Base-by-base conservation (phyloP, 2,888 invertebrate genomes). In the Epistrophella euchroma region DNA sequence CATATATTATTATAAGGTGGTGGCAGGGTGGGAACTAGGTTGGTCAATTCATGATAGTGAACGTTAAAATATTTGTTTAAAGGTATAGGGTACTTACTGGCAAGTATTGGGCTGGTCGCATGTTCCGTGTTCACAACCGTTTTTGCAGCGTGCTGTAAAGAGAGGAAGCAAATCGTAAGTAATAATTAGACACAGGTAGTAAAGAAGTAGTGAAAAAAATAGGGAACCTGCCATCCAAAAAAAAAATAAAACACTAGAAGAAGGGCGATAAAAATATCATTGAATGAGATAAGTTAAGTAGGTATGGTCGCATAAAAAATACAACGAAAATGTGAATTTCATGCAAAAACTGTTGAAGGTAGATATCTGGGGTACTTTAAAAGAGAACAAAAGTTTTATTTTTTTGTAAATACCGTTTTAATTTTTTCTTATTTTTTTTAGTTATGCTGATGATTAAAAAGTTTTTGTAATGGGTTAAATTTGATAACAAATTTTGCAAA, bases 101-200 rank as follows among this genome's bases (percentile, higher is more conserved):
- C 99, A 99, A 94, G 98, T 97, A 94, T 97, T 96, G 91, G 99
- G 98, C 92, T 95, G 95, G 91, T 94, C 95, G 94, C 98, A 99
- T 94, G 96, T 96, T 91, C 98, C 98, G 93, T 98, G 97, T 92
- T 97, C 96, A 94, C 99, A 99, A 93, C 98, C 98, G 91, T 97
- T 96, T 93, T 96, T 94, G 94, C 99, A 99, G 91, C 96, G 96
- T 91, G 98, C 98, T 98, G 94, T 89, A 95, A 96, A 94, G 93
- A 94, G 94, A 92, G 91, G 90, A 93, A 93, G 91, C 92, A 90
- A 93, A 93, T 91, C 89, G 90, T 88, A 45, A 45, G 32, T 66
- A 68, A 80, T 73, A 22, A 75, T 52, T 66, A 74, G 64, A 35
- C 32, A 66, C 45, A 25, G 2, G 1, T 19, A 10, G 19, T 19